These are phyloP conservation scores for Hemicentrotus pulcherrimus DNA, from an alignment of 35 echinoderm and acorn worm genomes.

Conservation along the genomic window DNA sequence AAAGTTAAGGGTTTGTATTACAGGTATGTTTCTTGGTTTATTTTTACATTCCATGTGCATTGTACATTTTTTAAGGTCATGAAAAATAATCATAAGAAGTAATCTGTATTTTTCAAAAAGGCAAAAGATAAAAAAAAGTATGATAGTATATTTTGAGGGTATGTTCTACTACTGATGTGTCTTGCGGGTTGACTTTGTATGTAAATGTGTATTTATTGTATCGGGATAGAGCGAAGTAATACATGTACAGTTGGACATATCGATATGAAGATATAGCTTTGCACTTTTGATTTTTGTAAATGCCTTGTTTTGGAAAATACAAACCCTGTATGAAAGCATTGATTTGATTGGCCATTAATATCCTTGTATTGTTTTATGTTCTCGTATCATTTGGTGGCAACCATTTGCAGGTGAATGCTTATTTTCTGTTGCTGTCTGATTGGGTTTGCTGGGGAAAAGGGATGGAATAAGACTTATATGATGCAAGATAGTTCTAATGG, in stretches of 20 bases:
- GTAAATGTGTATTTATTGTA: not conserved
- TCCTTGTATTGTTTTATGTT: not conserved
- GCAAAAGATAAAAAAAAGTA: not conserved
- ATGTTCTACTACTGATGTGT: not conserved
- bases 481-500: no score
- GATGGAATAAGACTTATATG: no score
- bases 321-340: slow-evolving; percentile 29
- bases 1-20: not conserved
- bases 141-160: not conserved
- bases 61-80: not conserved
- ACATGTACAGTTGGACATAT: not conserved
- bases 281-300: not conserved
- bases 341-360: not conserved
- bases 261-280: not conserved
- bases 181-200: not conserved
- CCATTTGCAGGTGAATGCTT: no score
- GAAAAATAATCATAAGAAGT: not conserved
- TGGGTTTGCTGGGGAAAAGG: no score
- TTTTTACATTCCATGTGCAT: not conserved
- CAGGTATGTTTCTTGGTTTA: not conserved
- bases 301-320: slow-evolving; percentile 17
- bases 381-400: no score
- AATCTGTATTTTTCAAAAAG: not conserved
- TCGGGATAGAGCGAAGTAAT: not conserved
- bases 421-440: no score